phyloP scores from a whole-genome alignment of 64 coral and sea anemone species.

The Dendronephthya gigantea region DNA sequence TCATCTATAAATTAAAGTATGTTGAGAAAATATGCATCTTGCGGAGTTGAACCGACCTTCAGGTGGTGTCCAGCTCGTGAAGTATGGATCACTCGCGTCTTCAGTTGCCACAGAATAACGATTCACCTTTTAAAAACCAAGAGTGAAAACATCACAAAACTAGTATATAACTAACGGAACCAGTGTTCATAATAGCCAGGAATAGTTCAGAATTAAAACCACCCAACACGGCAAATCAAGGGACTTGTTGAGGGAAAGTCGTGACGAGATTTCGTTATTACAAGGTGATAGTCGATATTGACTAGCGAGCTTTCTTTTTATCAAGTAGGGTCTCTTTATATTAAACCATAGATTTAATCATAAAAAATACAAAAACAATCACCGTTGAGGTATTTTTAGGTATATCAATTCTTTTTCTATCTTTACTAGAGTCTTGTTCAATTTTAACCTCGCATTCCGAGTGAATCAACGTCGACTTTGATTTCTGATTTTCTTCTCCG shows the following conservation, averaged over 20 bases:
- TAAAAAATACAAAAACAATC: background rate
- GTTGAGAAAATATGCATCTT: no score
- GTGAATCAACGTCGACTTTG: no score
- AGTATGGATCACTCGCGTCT: background rate
- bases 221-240: no score
- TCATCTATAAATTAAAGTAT: no score
- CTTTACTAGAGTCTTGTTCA: background rate
- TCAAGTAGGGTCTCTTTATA: no score
- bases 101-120: background rate
- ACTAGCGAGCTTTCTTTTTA: no score
- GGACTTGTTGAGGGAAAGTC: no score
- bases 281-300: no score
- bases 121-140: background rate
- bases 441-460: background rate
- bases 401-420: background rate
- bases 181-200: no score
- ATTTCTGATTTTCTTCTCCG: background rate
- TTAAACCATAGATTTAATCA: background rate
- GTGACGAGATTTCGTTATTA: no score
- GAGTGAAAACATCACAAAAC: background rate
- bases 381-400: background rate
- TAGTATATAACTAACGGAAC: no score
- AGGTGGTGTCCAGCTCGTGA: background rate
- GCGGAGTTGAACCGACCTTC: background rate
- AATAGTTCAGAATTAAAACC: no score